phyloP scores from a whole-genome alignment of 2,113 vertebrate species.

The Peromyscus maniculatus region DNA sequence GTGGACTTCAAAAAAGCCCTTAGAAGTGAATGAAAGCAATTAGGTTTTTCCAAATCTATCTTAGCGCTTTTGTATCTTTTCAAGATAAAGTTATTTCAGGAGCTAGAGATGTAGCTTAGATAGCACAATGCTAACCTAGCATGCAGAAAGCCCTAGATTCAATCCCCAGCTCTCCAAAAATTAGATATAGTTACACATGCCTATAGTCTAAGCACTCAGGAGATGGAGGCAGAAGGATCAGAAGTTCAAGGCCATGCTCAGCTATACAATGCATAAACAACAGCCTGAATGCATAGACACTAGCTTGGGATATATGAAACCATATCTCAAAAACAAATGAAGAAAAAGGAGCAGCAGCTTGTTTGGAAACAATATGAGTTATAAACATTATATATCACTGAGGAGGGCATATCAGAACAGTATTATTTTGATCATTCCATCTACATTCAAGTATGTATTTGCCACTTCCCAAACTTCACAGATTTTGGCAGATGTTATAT shows the following conservation, averaged over 20 bases:
- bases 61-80: constrained; percentile 27
- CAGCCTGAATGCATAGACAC: neutral
- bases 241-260: neutral
- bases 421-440: constrained; percentile 9
- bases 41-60: neutral
- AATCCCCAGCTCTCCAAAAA: neutral
- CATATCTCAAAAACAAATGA: neutral
- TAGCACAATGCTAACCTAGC: neutral
- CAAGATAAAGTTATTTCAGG: neutral
- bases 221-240: neutral
- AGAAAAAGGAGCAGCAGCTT: neutral
- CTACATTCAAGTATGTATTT: neutral
- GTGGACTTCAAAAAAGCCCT: neutral
- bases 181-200: neutral
- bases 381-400: neutral
- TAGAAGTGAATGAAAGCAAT: neutral
- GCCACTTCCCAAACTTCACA: constrained; percentile 43
- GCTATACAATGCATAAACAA: neutral
- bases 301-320: neutral
- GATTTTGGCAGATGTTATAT: constrained; percentile 15
- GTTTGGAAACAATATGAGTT: constrained; percentile 18
- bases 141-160: neutral
- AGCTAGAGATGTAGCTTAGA: neutral
- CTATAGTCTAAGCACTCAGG: neutral
- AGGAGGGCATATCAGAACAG: neutral